Evolutionary conservation across 2,797 vertebrate species (phyloP), one percentile per base, ranked within the genome.

Genomic region (Coregonus ussuriensis): DNA sequence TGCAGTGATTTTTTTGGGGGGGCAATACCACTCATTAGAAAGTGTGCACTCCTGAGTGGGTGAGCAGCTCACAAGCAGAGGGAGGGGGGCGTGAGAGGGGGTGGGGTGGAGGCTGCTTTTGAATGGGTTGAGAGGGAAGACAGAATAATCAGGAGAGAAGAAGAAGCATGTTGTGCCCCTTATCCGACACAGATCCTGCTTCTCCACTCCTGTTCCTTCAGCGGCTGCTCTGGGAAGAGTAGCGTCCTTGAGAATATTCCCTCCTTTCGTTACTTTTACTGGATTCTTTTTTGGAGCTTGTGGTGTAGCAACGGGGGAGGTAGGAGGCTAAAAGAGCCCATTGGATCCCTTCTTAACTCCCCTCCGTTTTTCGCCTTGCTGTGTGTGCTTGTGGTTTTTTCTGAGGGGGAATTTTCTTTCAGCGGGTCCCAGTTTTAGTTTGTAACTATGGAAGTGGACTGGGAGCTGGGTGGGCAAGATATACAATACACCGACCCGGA

Each of bases 371-470:
- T 74, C 14, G 59, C 70, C 75, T 71, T 52, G 72, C 73, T 2
- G 71, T 72, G 82, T 54, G 25, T 63, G 59, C 21, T 21, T 13
- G 21, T n/a, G 18, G 25, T 62, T 63, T 13, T 75, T 56, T 77
- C 21, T 21, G 21, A 21, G 21, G 21, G 21, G 21, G 21, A 21
- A 21, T 66, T 66, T 53, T 77, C 76, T 67, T 51, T 6, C 16
- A 67, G 47, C 70, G 74, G 72, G 71, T 65, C 77, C 77, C 37
- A 9, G 77, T 79, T 21, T 72, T 15, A 59, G 73, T 77, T 35
- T 77, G 79, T 77, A 77, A 83, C 87, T 87, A 98, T 98, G 97
- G 97, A 98, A 91, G 86, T 91, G 85, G 96, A 96, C 71, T 94
- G 95, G 92, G 90, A 93, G 78, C 90, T 81, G 86, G 91, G 74